Evolutionary conservation across 2,113 vertebrate species (phyloP).

Genomic region (Actenoides hombroni): DNA sequence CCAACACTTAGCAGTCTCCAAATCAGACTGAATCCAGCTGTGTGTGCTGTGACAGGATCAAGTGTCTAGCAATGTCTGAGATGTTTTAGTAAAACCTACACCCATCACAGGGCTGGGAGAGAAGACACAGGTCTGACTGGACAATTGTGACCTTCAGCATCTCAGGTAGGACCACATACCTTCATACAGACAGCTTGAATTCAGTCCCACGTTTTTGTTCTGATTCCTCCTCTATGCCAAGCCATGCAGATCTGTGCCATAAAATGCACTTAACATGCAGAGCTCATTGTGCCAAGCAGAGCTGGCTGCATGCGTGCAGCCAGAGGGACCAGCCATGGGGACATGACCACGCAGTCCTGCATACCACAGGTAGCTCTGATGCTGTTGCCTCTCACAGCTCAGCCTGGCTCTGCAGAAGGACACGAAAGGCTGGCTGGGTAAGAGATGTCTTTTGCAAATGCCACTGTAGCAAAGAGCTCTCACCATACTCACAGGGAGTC

Average conservation of each 20-base stretch:
- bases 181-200: not conserved
- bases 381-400: not conserved
- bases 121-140: not conserved
- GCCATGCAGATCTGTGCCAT: not conserved
- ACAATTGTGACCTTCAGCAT: not conserved
- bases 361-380: not conserved
- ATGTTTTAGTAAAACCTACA: not conserved
- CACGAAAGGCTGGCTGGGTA: not conserved
- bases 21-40: not conserved
- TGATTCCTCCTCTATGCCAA: not conserved
- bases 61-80: not conserved
- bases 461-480: not conserved
- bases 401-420: not conserved
- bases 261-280: not conserved
- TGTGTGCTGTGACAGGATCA: not conserved
- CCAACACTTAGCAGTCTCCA: not conserved
- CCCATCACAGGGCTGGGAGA: not conserved
- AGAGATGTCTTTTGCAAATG: not conserved
- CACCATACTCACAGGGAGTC: not conserved
- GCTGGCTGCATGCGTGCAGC: not conserved
- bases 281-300: not conserved
- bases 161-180: not conserved
- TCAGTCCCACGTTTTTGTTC: not conserved
- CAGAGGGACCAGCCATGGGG: not conserved
- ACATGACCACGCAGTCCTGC: rapidly evolving